Evolutionary conservation across 1,140 invertebrate genomes (phyloP), one percentile per base, ranked within the genome.

Genomic region (Neotoxoptera formosana): DNA sequence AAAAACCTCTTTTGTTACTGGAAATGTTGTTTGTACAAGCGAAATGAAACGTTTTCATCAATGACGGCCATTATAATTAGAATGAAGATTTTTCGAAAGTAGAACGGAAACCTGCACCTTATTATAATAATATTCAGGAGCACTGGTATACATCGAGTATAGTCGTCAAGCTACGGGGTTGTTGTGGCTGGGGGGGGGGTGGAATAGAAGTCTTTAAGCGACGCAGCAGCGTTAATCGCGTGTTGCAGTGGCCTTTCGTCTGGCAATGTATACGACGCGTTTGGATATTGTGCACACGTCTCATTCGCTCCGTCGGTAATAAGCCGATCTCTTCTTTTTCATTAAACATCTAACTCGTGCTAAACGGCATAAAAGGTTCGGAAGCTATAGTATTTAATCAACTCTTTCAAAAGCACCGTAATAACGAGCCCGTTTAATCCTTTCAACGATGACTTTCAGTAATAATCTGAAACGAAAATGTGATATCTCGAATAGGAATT

Each of bases 381-480:
- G 51, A 7, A n/a, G 48, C 7, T 17, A n/a, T n/a, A 51, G n/a
- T 53, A 53, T 56, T 89, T 89, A 89, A 89, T 89, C 34, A 89
- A 89, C 88, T 89, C n/a, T 53, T 56, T 36, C 34, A 56, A 36
- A 23, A 48, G 47, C 30, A 20, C n/a, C 86, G 30, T 89, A 87
- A 87, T 87, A 87, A 48, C 86, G 45, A 47, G 34, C 20, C 8
- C 48, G 17, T 53, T 89, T 89, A 56, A 89, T 89, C 88, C 51
- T 89, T 89, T 89, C 51, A 53, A 23, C 88, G 88, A 41, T 41
- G 34, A 56, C n/a, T 56, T 89, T 41, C 34, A 76, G 88, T 48
- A 56, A 89, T 89, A 89, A 56, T 89, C 47, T 53, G 21, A 47
- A 88, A 84, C 47, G 86, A 88, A 88, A 88, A 53, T 89, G 30